Evolutionary conservation across 2,797 vertebrate genomes (phyloP).

Genomic region (Nasua narica): DNA sequence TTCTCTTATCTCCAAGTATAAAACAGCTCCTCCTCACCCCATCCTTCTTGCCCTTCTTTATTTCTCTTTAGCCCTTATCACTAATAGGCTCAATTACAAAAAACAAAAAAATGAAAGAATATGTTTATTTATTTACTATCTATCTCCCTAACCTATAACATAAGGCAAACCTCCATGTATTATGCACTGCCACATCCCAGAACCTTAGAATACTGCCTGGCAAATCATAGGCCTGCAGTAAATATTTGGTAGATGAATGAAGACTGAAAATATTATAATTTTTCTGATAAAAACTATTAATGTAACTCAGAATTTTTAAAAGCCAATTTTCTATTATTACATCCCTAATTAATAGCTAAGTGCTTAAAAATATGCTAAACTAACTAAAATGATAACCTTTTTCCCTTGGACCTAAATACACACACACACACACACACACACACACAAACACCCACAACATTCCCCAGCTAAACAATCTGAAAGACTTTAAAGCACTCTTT

Average conservation of each 20-base stretch:
- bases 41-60: neutral
- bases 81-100: neutral
- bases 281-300: neutral
- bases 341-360: neutral
- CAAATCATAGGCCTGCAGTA: neutral
- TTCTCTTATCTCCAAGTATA: neutral
- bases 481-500: neutral
- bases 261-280: neutral
- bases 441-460: neutral
- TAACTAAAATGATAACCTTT: neutral
- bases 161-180: neutral
- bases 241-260: neutral
- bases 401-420: neutral
- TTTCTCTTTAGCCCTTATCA: neutral
- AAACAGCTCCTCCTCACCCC: neutral
- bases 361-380: slow-evolving; percentile 24
- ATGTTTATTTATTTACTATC: neutral
- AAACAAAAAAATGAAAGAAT: neutral
- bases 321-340: neutral
- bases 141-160: neutral
- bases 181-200: neutral
- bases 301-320: slow-evolving; percentile 2
- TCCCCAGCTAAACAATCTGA: neutral
- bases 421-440: neutral
- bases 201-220: neutral